A percentile compares a stretch with the other conserved stretches of the same genome.
phyloP scores from a whole-genome alignment of 2,113 vertebrate species.

The Leptodactylus fuscus region DNA sequence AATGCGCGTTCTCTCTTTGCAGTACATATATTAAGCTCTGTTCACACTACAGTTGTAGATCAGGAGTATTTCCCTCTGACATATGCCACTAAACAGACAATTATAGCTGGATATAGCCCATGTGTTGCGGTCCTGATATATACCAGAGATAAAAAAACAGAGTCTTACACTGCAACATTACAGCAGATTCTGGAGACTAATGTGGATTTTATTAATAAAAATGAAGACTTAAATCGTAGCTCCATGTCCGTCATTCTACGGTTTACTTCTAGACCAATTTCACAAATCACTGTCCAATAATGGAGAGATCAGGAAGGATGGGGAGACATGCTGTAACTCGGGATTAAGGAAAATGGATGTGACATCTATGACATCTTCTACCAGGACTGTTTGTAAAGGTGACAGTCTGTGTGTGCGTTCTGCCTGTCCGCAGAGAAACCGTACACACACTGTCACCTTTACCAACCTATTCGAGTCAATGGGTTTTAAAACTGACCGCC shows the following conservation, averaged over 20 bases:
- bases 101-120: not conserved
- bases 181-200: not conserved
- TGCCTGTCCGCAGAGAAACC: no score
- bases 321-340: no score
- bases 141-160: not conserved
- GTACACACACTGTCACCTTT: no score
- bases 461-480: no score
- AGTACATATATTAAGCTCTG: not conserved
- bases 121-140: not conserved
- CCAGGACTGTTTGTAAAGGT: no score
- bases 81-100: not conserved
- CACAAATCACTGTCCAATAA: no score
- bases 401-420: no score
- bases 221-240: not conserved
- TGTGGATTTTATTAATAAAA: not conserved
- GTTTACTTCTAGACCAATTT: not conserved
- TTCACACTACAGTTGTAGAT: not conserved
- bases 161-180: not conserved
- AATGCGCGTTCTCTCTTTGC: not conserved
- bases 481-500: no score
- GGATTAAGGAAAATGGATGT: no score
- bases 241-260: not conserved
- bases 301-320: no score
- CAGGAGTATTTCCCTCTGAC: not conserved
- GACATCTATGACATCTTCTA: no score